Conservation (phyloP, 2,888 invertebrate genomes). For the Augochlorella aurata region DNA sequence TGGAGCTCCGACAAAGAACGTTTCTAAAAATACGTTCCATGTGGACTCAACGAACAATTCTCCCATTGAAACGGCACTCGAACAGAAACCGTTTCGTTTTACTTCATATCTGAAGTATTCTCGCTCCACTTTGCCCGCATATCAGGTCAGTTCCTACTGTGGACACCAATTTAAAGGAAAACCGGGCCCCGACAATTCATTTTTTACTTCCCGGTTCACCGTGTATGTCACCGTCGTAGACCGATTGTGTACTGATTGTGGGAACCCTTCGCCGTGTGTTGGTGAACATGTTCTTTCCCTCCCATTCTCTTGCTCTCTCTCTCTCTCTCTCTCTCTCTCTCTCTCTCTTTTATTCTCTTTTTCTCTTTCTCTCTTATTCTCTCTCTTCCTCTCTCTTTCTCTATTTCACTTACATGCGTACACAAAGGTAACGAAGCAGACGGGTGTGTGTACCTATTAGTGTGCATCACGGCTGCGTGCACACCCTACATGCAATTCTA, state of each 20-base stretch:
- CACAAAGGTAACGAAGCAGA: conserved; percentile 37
- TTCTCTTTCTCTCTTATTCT: conserved; percentile 19
- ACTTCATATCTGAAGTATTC: conserved; percentile 21
- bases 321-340: neutral
- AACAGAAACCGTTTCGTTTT: conserved; percentile 1
- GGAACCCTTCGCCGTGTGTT: conserved; percentile 59
- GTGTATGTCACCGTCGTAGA: conserved; percentile 50
- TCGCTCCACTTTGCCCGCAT: conserved; percentile 14
- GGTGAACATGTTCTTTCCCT: conserved; percentile 44
- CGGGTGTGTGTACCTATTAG: conserved; percentile 55
- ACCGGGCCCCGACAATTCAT: neutral
- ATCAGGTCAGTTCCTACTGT: neutral
- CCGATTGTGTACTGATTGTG: conserved; percentile 66
- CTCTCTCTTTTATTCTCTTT: conserved; percentile 29
- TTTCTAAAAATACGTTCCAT: neutral
- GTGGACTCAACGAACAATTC: neutral
- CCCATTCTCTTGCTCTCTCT: conserved; percentile 1
- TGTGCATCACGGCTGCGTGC: conserved; percentile 70
- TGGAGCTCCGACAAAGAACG: neutral
- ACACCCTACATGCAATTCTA: conserved; percentile 66
- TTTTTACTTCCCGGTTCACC: conserved; percentile 47
- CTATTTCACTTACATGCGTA: conserved; percentile 33
- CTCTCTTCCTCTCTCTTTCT: neutral
- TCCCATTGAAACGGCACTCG: neutral
- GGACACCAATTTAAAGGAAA: conserved; percentile 2